Evolutionary conservation across 1,140 invertebrate genomes (phyloP), one percentile per base, ranked within the genome.

Genomic region (Zaprionus vittiger): DNA sequence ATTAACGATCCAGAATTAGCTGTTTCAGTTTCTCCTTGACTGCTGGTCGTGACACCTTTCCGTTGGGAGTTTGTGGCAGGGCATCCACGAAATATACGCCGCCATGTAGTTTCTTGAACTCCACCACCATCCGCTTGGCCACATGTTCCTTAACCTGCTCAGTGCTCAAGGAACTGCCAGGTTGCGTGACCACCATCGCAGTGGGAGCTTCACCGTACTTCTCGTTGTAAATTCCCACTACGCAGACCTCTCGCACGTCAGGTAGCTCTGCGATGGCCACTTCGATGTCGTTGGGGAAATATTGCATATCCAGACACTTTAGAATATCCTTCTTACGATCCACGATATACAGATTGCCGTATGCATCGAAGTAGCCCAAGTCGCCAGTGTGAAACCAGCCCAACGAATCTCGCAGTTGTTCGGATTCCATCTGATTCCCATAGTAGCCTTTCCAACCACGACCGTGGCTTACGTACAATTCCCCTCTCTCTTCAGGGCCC

Each of bases 371-470:
- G 81, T 95, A 96, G 11, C 95, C 94, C 56, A 97, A 90, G 90
- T 97, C 96, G 9, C 96, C 96, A n/a, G 96, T 96, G 73, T 95
- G 95, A 5, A 96, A 92, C 95, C 95, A 97, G 12, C 96, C 96
- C 38, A 95, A 94, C 56, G 95, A 89, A 61, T 95, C 93, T 68
- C 94, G 94, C 5, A 91, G 81, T 15, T 93, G 92, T 5, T 91
- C 93, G 0, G 95, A 96, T 12, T 94, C 95, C 68, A 95, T 91
- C 1, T 93, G 93, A 80, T 94, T 93, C 2, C 92, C 93, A 34
- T 93, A 93, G 77, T 94, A 94, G 4, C 91, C 80, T 11, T 70
- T 15, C 78, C 93, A 89, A 17, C 76, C 70, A 6, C 63, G 38
- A 4, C 73, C 54, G 9, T 75, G 63, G 68, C 85, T 82, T 0